Percentiles rank a stretch among this genome's conserved stretches.
These are phyloP conservation scores for Synergus itoensis DNA, from an alignment of 2,888 invertebrate genomes.

Conservation along the genomic window DNA sequence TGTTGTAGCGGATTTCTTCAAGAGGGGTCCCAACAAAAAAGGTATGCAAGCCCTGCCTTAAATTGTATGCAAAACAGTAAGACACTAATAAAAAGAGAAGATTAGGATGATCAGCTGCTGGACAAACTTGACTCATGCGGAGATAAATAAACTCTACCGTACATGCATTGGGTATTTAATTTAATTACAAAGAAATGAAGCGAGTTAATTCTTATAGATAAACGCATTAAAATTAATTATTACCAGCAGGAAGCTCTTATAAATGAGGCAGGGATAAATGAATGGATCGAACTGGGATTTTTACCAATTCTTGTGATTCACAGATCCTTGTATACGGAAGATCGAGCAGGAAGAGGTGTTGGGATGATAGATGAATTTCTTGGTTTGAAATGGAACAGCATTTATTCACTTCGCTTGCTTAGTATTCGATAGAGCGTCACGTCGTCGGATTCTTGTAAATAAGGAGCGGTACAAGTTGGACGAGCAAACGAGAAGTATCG, in stretches of 20 bases:
- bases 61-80: not conserved
- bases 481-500: conserved; percentile 49
- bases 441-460: conserved; percentile 46
- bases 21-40: conserved; percentile 15
- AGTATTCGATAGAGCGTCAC: conserved; percentile 25
- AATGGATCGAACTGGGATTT: not conserved
- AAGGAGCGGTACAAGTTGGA: conserved; percentile 52
- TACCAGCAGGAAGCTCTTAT: too few species aligned
- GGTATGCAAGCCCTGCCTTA: conserved; percentile 25
- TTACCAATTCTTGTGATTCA: not conserved
- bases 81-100: not conserved
- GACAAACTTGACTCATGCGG: too few species aligned
- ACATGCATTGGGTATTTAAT: too few species aligned
- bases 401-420: conserved; percentile 1
- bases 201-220: too few species aligned
- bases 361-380: conserved; percentile 5
- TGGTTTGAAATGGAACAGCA: not conserved
- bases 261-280: not conserved
- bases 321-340: not conserved
- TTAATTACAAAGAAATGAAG: too few species aligned
- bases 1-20: conserved; percentile 41
- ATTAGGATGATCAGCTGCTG: not conserved
- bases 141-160: too few species aligned
- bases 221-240: too few species aligned
- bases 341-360: conserved; percentile 7